Evolutionary conservation across 2,888 invertebrate species (phyloP), one percentile per base, ranked within the genome.

Genomic region (Gymnosoma rotundatum): DNA sequence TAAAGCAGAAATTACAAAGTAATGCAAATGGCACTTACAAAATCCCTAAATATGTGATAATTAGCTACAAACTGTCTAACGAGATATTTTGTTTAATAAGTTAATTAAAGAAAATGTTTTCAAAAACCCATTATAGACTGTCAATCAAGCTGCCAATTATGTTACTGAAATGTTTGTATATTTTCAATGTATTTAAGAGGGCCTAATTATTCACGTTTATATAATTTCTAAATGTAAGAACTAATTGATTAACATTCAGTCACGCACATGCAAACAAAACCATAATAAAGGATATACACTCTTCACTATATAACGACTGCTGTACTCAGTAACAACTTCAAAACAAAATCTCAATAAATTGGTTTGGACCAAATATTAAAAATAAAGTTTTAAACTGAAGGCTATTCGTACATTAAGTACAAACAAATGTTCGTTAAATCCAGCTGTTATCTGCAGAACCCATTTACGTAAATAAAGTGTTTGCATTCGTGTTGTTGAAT

Each of bases 101-200:
- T 48, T n/a, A 32, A 75, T 75, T 20, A 45, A 64, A 54, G 18
- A 18, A 48, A 54, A 45, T 56, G 16, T 18, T 45, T 63, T 64
- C 32, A 75, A 52, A 20, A 64, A 56, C 32, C 20, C 56, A 74
- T 20, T 52, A 14, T 54, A 64, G 25, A 3, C 56, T 36, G 45
- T 56, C 74, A 75, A 56, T 75, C 32, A 64, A 75, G 9, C 45
- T 64, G 56, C n/a, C 64, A 64, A 64, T 56, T 75, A 48, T 32
- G 12, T 32, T 16, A 42, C 14, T 42, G 6, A 36, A 48, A 9
- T 60, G 9, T 58, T 18, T 20, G n/a, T n/a, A 18, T 8, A 12
- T 21, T 52, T 50, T 48, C 42, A 18, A 32, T 48, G 18, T 32
- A 63, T 42, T 64, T 32, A 4, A 10, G 36, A 64, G 54, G 52